Base-by-base conservation (phyloP, 2,888 invertebrate genomes). In the Plemyria rubiginata region DNA sequence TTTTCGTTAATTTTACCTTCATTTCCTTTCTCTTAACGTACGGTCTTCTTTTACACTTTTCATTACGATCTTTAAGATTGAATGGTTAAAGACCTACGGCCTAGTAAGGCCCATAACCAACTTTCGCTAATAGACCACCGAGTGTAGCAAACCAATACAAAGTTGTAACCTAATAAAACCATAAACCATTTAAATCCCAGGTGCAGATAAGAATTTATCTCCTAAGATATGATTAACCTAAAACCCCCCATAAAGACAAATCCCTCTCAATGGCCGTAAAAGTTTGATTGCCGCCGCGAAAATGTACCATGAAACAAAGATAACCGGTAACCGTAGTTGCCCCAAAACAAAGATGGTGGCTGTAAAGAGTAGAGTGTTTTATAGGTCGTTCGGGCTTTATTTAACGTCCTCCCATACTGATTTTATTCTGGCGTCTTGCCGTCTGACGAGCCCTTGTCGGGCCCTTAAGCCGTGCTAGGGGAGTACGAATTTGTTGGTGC, bases 401-500 rank as follows among this genome's bases (percentile, higher is more conserved):
- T 90, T 87, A 86, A 90, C 87, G 77, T 82, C 73, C 60, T 55
- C 80, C 78, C 82, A 84, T 88, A 87, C 85, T 84, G 88, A 90
- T 90, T 90, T 88, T 90, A 87, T 88, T 85, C 82, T 79, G 85
- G 79, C 85, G 85, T 83, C 84, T 76, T 75, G 76, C 70, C 75
- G 85, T 80, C 83, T 86, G 81, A 79, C 53, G 60, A 51, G 54
- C 57, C 60, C 65, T 57, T 46, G 46, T 46, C 36, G 62, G 54
- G 50, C 62, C 54, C 58, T 58, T 59, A 62, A 53, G 54, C 62
- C 40, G 32, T 36, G 46, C 46, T 52, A 49, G 53, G 62, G 58
- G 61, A 61, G 29, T 64, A 62, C 56, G 59, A 54, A 54, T 66
- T 68, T 68, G 62, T 65, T 62, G 50, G 45, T 49, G 53, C 51